These are phyloP conservation scores for Troglohyphantes excavatus DNA, from an alignment of 2,888 invertebrate species.

Conservation along the genomic window DNA sequence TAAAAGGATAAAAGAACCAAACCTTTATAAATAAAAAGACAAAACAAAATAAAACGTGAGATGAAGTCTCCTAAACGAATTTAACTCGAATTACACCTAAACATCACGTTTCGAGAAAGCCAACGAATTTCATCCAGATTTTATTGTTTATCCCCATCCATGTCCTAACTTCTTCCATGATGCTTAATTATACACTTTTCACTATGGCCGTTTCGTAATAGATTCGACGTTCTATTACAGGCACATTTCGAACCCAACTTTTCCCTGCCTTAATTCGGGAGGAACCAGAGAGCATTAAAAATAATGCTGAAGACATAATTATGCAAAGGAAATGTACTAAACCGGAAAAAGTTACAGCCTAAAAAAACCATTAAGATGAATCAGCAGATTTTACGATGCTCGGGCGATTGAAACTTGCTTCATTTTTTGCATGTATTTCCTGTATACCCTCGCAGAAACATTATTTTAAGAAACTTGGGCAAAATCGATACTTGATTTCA, in stretches of 20 bases:
- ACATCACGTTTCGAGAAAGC: neutral
- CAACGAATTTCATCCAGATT: neutral
- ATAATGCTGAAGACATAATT: constrained; percentile 11
- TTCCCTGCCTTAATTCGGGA: too few species aligned
- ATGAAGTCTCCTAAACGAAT: neutral
- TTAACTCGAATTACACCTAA: neutral
- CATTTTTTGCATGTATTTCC: neutral
- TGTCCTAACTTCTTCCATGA: neutral
- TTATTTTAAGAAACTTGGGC: constrained; percentile 19
- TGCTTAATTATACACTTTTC: neutral
- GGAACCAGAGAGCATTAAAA: neutral
- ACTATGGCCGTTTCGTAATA: neutral
- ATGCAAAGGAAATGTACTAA: neutral
- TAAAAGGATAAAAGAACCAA: constrained; percentile 9
- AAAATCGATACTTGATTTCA: neutral
- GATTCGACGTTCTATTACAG: neutral
- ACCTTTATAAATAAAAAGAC: neutral
- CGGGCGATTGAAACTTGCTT: neutral
- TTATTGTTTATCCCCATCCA: neutral
- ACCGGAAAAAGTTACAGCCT: constrained; percentile 17
- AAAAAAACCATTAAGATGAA: constrained; percentile 34
- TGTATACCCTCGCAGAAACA: neutral
- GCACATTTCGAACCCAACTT: neutral
- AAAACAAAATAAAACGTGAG: neutral
- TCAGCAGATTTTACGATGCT: constrained; percentile 39